Percentiles rank a stretch among this genome's conserved stretches.
Conservation (phyloP, 2,113 vertebrate genomes). For the Toxostoma redivivum region DNA sequence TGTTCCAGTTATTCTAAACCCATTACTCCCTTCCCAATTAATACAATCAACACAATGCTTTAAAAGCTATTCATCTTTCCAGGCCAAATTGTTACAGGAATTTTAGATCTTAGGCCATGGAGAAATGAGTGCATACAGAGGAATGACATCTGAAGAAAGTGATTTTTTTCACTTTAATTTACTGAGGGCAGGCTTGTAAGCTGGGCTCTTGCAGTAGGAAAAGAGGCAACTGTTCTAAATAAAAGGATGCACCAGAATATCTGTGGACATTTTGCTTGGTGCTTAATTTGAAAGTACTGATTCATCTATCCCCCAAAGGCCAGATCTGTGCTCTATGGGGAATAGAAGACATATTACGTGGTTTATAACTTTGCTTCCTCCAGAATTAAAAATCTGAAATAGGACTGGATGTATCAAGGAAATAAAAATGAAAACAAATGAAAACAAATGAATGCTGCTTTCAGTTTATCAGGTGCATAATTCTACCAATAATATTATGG, state of each 20-base stretch:
- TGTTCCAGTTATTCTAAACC: slow-evolving; percentile 64
- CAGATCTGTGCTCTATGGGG: background rate
- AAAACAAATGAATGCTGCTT: background rate
- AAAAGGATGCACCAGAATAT: background rate
- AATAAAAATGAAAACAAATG: background rate
- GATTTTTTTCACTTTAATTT: slow-evolving; percentile 50
- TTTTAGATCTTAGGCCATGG: slow-evolving; percentile 72
- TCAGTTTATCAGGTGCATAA: background rate
- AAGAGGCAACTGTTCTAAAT: background rate
- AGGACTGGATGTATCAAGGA: background rate
- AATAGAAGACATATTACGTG: background rate
- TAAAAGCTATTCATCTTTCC: slow-evolving; percentile 71
- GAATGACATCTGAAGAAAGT: slow-evolving; percentile 65
- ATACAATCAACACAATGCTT: slow-evolving; percentile 70
- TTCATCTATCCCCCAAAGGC: background rate
- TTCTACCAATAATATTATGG: background rate
- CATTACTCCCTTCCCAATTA: slow-evolving; percentile 67
- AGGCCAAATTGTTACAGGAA: slow-evolving; percentile 63
- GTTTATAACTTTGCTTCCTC: background rate
- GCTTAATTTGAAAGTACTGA: background rate
- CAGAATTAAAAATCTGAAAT: background rate
- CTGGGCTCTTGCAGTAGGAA: background rate
- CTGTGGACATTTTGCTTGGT: background rate
- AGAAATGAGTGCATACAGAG: slow-evolving; percentile 65
- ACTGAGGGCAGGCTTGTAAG: background rate